phyloP scores from a whole-genome alignment of 2,113 vertebrate species.

The Periophthalmodon schlosseri region DNA sequence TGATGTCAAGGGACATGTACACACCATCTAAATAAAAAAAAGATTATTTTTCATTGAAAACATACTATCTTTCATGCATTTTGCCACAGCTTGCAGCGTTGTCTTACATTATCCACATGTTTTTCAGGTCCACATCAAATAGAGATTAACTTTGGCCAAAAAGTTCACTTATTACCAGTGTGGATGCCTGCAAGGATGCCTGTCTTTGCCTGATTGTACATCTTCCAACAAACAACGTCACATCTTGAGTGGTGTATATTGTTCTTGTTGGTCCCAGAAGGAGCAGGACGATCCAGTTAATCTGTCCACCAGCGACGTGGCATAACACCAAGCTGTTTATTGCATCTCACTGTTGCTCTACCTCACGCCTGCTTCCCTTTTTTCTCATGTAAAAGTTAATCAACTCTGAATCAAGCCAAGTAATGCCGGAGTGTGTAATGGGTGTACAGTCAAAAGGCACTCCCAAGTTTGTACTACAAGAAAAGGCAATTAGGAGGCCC shows the following conservation, averaged over 20 bases:
- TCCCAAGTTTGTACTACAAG: conserved; percentile 73
- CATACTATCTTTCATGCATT: neutral
- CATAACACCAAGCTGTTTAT: conserved; percentile 67
- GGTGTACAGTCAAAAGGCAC: conserved; percentile 74
- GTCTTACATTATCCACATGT: too few relatives aligned
- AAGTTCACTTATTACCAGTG: too few relatives aligned
- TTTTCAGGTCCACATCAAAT: neutral
- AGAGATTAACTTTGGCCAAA: neutral
- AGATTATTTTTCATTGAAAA: too few relatives aligned
- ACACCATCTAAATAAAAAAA: too few relatives aligned
- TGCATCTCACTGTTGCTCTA: conserved; percentile 28
- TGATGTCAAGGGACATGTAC: too few relatives aligned
- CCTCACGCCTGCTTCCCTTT: conserved; percentile 10
- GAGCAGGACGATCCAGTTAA: conserved; percentile 71
- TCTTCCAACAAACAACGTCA: conserved; percentile 48
- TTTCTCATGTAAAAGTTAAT: conserved; percentile 71
- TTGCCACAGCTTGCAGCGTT: neutral
- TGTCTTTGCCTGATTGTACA: conserved; percentile 18
- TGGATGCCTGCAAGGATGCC: neutral
- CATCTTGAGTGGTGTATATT: conserved; percentile 41
- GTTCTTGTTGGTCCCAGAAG: conserved; percentile 65
- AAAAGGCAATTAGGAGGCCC: conserved; percentile 71
- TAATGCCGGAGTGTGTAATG: conserved; percentile 79
- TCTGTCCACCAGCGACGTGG: conserved; percentile 71
- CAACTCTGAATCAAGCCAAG: conserved; percentile 80